Percentiles rank a stretch among this genome's conserved stretches.
Conservation (phyloP, 2,888 invertebrate genomes). For the Andrena bucephala region DNA sequence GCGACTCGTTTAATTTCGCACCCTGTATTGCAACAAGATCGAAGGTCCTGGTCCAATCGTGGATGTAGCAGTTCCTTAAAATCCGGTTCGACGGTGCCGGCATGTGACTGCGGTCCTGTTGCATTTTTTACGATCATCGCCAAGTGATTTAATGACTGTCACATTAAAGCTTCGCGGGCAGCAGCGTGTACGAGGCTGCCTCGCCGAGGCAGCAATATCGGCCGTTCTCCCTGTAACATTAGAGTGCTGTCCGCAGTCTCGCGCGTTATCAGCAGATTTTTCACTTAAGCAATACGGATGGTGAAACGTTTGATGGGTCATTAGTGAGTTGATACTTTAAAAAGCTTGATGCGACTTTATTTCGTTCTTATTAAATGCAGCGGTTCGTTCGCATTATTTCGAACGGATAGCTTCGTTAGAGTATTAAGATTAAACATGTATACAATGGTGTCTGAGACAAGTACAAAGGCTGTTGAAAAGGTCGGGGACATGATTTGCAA, state of each 20-base stretch:
- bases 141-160: conserved; percentile 22
- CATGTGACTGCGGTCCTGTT: not conserved
- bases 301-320: not conserved
- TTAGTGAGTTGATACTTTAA: not conserved
- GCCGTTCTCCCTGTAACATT: too few relatives aligned
- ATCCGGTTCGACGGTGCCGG: conserved; percentile 21
- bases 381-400: not conserved
- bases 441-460: too few relatives aligned
- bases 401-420: not conserved
- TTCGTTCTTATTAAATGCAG: not conserved
- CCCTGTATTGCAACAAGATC: not conserved
- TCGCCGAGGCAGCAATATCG: not conserved
- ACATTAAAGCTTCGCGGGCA: conserved; percentile 11
- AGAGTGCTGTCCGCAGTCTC: not conserved
- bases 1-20: not conserved
- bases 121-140: conserved; percentile 18
- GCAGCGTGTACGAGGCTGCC: conserved; percentile 2
- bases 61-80: not conserved
- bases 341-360: not conserved
- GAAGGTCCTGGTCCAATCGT: not conserved
- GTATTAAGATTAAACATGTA: too few relatives aligned
- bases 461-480: not conserved
- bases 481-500: not conserved
- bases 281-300: not conserved
- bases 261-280: not conserved